Evolutionary conservation across 2,888 invertebrate species (phyloP), one percentile per base, ranked within the genome.

Genomic region (Noctua pronuba): DNA sequence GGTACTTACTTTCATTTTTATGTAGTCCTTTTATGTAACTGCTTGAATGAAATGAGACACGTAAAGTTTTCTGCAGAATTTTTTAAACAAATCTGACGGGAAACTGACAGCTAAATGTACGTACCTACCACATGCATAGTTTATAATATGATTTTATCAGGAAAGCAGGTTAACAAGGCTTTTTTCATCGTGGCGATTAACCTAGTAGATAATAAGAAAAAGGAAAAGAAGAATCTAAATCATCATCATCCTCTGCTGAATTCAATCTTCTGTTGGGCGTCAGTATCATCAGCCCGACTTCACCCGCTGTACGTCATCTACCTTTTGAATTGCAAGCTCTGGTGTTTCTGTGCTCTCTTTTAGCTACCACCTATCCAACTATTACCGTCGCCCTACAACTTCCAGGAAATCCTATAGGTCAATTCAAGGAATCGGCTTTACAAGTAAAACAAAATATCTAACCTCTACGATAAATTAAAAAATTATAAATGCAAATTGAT

Each of bases 1-100:
- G 52, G 62, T 82, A 73, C 77, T 84, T 73, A 83, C 83, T 86
- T 84, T 83, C 79, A 64, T 73, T 86, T 79, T 74, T 73, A 75
- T 74, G 55, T 35, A 5, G 58, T 58, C 62, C 35, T 74, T 70
- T 76, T 64, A 67, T 58, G 62, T 84, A 68, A 79, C 24, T 67
- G 16, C 5, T 11, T 46, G 58, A 62, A 41, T 62, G n/a, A 38
- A 77, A 77, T 77, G 65, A 38, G 46, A 62, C 62, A 49, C 24
- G 46, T 24, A 71, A 67, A 62, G 31, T 8, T 31, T 28, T 78
- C 11, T 41, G n/a, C 46, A 55, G 24, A 79, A 38, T 49, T 64
- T 0, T 18, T 35, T 2, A 16, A 41, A 6, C 21, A 35, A 49
- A 81, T 66, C 21, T 58, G 44, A 46, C 4, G 3, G 6, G 5